Evolutionary conservation across 2,888 invertebrate species (phyloP).

Genomic region (Leucophora obtusa): DNA sequence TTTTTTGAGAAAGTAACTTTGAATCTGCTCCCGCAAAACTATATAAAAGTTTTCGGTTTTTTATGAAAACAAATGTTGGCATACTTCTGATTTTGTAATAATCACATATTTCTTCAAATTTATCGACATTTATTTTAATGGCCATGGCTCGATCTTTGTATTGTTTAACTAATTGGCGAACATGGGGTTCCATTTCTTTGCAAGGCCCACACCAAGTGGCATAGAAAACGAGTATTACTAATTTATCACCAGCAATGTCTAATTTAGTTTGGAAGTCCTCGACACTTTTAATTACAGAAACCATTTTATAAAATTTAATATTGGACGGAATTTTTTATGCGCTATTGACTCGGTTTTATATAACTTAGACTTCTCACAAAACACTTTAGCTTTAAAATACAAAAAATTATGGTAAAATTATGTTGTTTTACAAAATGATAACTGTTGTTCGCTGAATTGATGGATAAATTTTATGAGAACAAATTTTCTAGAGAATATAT

Average conservation of each 20-base stretch:
- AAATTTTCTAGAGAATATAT: not conserved
- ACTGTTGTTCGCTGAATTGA: slow-evolving; percentile 31
- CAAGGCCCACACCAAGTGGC: slow-evolving; percentile 76
- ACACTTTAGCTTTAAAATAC: not conserved
- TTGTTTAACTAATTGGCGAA: slow-evolving; percentile 49
- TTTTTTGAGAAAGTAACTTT: slow-evolving; percentile 65
- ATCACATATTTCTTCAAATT: slow-evolving; percentile 59
- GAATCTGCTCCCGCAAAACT: slow-evolving; percentile 70
- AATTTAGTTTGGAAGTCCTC: slow-evolving; percentile 85
- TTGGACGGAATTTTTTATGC: not conserved
- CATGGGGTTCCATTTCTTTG: slow-evolving; percentile 62
- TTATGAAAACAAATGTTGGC: slow-evolving; percentile 71
- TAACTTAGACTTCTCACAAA: not conserved
- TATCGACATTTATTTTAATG: slow-evolving; percentile 66
- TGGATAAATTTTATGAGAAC: not conserved
- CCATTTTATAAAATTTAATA: slow-evolving; percentile 32
- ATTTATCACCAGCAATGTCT: slow-evolving; percentile 85
- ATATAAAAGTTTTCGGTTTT: slow-evolving; percentile 64
- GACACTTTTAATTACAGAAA: slow-evolving; percentile 74
- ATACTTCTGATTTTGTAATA: slow-evolving; percentile 63
- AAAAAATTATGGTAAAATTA: slow-evolving; percentile 1
- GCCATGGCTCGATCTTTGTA: slow-evolving; percentile 58
- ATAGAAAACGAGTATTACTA: slow-evolving; percentile 93
- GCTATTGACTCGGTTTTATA: too few species aligned
- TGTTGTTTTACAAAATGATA: not conserved